Base-by-base conservation (phyloP, 1,140 invertebrate genomes). In the Diprion similis region DNA sequence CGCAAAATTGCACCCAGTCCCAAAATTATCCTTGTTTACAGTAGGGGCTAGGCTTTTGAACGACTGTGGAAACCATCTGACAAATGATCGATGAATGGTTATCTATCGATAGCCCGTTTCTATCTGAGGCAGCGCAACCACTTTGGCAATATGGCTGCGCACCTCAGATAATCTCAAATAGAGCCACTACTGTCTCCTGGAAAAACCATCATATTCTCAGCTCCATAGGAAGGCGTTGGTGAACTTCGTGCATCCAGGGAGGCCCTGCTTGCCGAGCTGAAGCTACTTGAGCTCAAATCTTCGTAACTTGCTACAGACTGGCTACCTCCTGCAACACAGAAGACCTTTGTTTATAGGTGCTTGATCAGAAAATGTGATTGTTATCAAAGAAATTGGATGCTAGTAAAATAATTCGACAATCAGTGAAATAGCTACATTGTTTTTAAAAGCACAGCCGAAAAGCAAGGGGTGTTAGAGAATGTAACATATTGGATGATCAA, bases 201-300 rank as follows among this genome's bases (percentile, higher is more conserved):
- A 87, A 95, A 94, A 82, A 94, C 93, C 87, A 94, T 90, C 80
- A 93, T 89, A 82, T 93, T 93, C 80, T 94, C 94, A 68, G 93
- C 91, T 74, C 91, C 90, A 80, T 91, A 92, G 68, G 89, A 89
- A 68, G 91, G 88, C 45, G 92, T 91, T 73, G 92, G 91, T 11
- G 92, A 92, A 24, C 93, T 93, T 8, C 93, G 91, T n/a, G 93
- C 91, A 76, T 94, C 94, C n/a, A 94, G 87, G 1, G 94, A 95
- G 1, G 93, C 92, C 66, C 94, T 90, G 79, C 93, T 95, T 4
- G 93, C 91, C 6, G 94, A 95, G 81, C 94, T 95, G 78, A 95
- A 93, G 82, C 94, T 95, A 81, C 94, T 95, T 9, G 93, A 92
- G 81, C 94, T 95, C 64, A 95, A 82, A 79, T 95, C 94, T 78